Evolutionary conservation across 1,140 invertebrate species (phyloP).

Genomic region (Melanaphis sacchari): DNA sequence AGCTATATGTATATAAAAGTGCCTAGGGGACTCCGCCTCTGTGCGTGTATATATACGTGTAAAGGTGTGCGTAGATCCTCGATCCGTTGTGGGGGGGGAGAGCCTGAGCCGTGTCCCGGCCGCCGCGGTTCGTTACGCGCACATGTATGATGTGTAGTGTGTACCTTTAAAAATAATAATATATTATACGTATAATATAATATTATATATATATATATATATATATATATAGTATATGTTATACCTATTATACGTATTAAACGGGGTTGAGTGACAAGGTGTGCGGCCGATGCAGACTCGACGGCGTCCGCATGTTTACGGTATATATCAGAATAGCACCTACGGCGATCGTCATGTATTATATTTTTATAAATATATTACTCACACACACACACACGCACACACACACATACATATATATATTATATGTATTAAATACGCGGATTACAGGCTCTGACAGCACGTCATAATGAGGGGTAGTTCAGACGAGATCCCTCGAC

Average conservation of each 20-base stretch:
- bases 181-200: no score
- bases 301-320: background rate
- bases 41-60: background rate
- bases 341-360: no score
- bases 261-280: background rate
- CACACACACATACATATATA: no score
- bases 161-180: no score
- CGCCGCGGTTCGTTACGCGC: conserved; percentile 1
- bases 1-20: background rate
- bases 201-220: background rate
- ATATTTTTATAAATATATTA: no score
- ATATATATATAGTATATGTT: no score
- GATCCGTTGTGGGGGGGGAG: conserved; percentile 25
- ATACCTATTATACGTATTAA: background rate
- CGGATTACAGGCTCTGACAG: no score
- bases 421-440: no score
- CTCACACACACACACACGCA: no score
- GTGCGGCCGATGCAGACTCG: background rate
- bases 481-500: no score
- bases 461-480: no score
- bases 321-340: no score
- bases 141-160: background rate
- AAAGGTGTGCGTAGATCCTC: background rate
- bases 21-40: conserved; percentile 5
- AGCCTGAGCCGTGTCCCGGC: background rate